phyloP scores from a whole-genome alignment of 2,113 vertebrate genomes.

The Porphyrio hochstetteri region DNA sequence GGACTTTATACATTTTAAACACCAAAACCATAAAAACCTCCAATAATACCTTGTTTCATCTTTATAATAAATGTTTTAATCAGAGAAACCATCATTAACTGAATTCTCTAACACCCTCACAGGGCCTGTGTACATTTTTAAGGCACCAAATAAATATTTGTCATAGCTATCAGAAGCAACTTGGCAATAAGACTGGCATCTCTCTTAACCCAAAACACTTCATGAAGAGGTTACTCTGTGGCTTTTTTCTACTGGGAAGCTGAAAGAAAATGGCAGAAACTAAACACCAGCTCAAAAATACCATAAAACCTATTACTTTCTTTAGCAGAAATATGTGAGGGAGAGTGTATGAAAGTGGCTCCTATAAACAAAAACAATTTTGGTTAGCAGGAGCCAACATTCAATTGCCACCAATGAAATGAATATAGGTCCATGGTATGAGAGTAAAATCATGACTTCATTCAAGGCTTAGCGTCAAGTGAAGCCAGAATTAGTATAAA shows the following conservation, averaged over 20 bases:
- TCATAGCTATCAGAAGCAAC: background rate
- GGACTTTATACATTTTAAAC: background rate
- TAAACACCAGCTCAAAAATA: background rate
- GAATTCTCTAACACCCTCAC: background rate
- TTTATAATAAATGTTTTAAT: background rate
- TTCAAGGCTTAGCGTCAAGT: background rate
- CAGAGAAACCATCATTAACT: background rate
- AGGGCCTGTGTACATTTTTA: background rate
- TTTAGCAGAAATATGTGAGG: background rate
- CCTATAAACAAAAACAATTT: background rate
- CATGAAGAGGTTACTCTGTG: background rate
- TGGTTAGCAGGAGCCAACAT: background rate
- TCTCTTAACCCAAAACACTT: background rate
- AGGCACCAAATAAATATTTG: background rate
- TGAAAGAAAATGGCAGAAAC: background rate
- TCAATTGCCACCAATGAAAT: background rate
- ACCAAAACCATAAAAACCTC: background rate
- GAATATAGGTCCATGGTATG: background rate
- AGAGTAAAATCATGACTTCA: background rate
- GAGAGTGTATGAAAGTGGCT: background rate
- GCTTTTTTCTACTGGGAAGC: background rate
- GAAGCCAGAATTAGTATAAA: conserved; percentile 33
- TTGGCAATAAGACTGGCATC: background rate
- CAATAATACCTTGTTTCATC: background rate
- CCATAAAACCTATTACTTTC: background rate